Conservation (phyloP, 2,888 invertebrate genomes). For the Hetaerina titia region DNA sequence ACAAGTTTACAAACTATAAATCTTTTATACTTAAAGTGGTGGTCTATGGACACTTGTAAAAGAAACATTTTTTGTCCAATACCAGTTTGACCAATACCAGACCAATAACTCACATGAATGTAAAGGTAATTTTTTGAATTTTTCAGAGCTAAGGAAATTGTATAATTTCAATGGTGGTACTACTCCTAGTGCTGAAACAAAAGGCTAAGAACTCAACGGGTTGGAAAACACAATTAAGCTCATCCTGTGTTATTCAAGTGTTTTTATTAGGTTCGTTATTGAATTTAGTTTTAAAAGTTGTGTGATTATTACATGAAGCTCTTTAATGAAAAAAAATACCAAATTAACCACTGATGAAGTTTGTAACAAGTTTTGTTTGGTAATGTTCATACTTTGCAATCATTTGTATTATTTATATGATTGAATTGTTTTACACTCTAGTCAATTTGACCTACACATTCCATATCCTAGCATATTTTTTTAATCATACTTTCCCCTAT, state of each 20-base stretch:
- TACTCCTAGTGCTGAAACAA: conserved; percentile 87
- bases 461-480: not conserved
- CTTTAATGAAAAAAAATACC: too few species aligned
- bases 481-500: not conserved
- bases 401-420: not conserved
- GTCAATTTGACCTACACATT: not conserved
- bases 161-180: conserved; percentile 83
- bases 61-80: too few species aligned
- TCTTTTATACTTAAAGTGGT: too few species aligned
- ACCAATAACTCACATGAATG: too few species aligned
- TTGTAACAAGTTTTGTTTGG: not conserved
- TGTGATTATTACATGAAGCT: too few species aligned
- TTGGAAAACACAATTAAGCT: not conserved
- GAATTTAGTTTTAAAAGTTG: too few species aligned
- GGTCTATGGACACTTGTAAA: too few species aligned
- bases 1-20: too few species aligned
- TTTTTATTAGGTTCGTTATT: not conserved
- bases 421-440: not conserved
- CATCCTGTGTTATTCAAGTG: not conserved
- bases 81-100: too few species aligned
- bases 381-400: not conserved
- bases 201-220: conserved; percentile 73
- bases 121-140: conserved; percentile 19
- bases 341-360: not conserved
- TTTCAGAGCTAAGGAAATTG: conserved; percentile 81